A percentile compares a stretch with the other conserved stretches of the same genome.
phyloP scores from a whole-genome alignment of 2,113 vertebrate genomes.

The Echinops telfairi region DNA sequence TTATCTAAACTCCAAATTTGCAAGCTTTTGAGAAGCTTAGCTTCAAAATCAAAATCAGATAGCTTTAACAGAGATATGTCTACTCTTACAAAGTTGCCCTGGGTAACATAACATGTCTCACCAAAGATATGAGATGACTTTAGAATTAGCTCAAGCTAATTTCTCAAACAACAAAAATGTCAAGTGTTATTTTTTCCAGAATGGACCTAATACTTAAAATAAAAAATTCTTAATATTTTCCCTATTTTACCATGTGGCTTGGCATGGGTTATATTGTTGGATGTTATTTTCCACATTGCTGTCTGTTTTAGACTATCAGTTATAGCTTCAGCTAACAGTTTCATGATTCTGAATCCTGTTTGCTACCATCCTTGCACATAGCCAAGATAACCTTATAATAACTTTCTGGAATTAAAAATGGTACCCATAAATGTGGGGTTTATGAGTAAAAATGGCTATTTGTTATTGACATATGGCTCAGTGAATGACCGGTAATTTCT shows the following conservation, averaged over 20 bases:
- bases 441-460: background rate
- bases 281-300: background rate
- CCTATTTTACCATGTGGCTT: background rate
- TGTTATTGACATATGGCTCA: slow-evolving; percentile 13
- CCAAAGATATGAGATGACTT: background rate
- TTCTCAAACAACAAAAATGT: background rate
- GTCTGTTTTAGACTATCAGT: background rate
- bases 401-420: slow-evolving; percentile 46
- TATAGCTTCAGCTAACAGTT: background rate
- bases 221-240: background rate
- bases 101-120: background rate
- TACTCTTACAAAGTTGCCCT: background rate
- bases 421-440: slow-evolving; percentile 16
- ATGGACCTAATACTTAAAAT: background rate
- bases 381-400: slow-evolving; percentile 30
- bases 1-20: too few species aligned
- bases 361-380: background rate
- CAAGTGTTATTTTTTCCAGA: background rate
- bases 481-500: background rate
- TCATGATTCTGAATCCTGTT: background rate
- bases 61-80: background rate
- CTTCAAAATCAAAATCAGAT: background rate
- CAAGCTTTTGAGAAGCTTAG: background rate
- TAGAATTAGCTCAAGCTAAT: background rate
- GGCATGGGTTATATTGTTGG: background rate